phyloP scores from a whole-genome alignment of 1,140 invertebrate genomes.

The Chironomus striatipennis region DNA sequence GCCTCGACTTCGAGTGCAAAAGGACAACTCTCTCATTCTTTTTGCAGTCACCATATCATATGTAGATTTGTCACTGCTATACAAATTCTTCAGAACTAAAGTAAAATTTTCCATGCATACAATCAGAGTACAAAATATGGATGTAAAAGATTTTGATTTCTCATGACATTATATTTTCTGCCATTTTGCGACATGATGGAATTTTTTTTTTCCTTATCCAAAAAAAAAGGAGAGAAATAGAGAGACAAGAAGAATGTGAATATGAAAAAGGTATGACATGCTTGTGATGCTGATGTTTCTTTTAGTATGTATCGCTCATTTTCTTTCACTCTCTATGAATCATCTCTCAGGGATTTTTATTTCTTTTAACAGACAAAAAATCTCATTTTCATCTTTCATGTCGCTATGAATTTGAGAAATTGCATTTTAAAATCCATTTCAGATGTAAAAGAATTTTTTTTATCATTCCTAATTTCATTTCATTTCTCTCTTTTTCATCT shows the following conservation, averaged over 20 bases:
- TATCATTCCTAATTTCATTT: not conserved
- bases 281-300: too few relatives aligned
- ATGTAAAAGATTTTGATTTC: conserved; percentile 3
- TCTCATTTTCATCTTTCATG: conserved; percentile 2
- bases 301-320: not conserved
- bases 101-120: not conserved
- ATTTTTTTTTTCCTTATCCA: too few relatives aligned
- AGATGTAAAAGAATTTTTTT: too few relatives aligned
- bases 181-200: too few relatives aligned
- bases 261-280: too few relatives aligned
- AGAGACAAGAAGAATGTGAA: too few relatives aligned
- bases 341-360: not conserved
- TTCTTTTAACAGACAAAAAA: not conserved
- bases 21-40: too few relatives aligned
- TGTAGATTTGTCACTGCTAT: too few relatives aligned
- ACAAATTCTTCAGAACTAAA: too few relatives aligned
- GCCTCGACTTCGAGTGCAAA: too few relatives aligned
- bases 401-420: conserved; percentile 8
- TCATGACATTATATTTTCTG: not conserved
- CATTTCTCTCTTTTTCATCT: not conserved
- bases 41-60: too few relatives aligned
- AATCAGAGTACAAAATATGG: not conserved
- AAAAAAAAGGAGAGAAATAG: too few relatives aligned
- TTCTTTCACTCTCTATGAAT: not conserved
- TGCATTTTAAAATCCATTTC: not conserved